A percentile compares a stretch with the other conserved stretches of the same genome.
These are phyloP conservation scores for Drosophila buzzatii DNA, from an alignment of 2,888 invertebrate genomes.

Conservation along the genomic window DNA sequence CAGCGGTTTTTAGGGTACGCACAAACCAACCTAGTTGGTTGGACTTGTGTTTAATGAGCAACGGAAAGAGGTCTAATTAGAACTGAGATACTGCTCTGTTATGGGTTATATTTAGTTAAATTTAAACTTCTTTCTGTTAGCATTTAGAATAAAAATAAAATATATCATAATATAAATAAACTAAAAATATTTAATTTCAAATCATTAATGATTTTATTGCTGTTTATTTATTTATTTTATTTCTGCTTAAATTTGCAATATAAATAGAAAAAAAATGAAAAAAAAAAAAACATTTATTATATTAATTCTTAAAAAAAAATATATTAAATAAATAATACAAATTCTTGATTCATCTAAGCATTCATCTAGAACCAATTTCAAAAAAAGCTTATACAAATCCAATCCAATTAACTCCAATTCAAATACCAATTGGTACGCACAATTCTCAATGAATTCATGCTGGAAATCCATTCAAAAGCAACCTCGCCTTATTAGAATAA, in stretches of 20 bases:
- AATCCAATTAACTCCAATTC: background rate
- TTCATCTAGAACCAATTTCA: background rate
- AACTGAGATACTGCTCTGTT: background rate
- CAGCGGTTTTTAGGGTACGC: slow-evolving; percentile 22
- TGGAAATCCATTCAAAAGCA: background rate
- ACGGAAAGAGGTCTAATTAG: background rate
- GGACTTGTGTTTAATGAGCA: slow-evolving; percentile 2
- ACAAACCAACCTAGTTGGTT: background rate
- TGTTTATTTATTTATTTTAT: no score
- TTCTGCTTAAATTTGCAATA: no score
- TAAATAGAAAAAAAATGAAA: no score
- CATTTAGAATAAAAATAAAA: background rate
- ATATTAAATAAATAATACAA: background rate
- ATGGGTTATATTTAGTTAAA: background rate
- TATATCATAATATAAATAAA: background rate
- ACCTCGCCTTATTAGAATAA: background rate
- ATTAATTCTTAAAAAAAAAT: no score
- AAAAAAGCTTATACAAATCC: background rate
- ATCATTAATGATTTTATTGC: no score
- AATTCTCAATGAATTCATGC: background rate
- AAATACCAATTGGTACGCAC: background rate
- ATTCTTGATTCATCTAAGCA: background rate
- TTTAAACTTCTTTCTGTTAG: no score
- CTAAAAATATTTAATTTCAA: no score
- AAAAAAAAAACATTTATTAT: no score